Evolutionary conservation across 2,888 invertebrate genomes (phyloP).

Genomic region (Cistogaster globosa): DNA sequence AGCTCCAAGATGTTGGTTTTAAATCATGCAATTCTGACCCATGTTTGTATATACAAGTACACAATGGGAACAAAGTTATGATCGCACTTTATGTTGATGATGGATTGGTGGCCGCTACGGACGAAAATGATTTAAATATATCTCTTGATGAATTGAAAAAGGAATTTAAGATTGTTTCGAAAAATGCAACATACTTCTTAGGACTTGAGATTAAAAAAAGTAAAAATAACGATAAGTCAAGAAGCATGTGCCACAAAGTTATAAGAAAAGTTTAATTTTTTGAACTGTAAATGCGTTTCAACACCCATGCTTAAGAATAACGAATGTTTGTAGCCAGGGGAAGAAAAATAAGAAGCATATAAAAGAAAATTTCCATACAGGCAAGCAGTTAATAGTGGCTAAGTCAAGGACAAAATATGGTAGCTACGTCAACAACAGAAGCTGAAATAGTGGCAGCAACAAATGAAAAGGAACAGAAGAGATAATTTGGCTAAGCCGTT

Average conservation of each 20-base stretch:
- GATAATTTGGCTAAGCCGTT: too few species aligned
- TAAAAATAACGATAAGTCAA: conserved; percentile 52
- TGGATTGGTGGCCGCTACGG: conserved; percentile 68
- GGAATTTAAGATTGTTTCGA: conserved; percentile 76
- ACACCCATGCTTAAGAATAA: not conserved
- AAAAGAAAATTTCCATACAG: not conserved
- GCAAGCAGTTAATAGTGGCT: too few species aligned
- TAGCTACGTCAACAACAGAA: too few species aligned
- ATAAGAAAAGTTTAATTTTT: not conserved
- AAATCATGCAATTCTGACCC: conserved; percentile 69
- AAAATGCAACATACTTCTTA: conserved; percentile 79
- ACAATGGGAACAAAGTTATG: not conserved
- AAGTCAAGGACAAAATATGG: too few species aligned
- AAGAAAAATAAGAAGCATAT: too few species aligned
- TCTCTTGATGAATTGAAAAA: conserved; percentile 79
- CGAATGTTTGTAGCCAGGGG: not conserved
- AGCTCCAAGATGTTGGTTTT: conserved; percentile 55
- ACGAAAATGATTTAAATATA: conserved; percentile 1
- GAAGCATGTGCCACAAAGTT: conserved; percentile 8
- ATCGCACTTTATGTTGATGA: conserved; percentile 13
- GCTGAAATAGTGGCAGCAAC: too few species aligned
- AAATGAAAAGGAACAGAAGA: too few species aligned
- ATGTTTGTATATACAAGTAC: conserved; percentile 71
- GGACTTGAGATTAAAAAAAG: conserved; percentile 65
- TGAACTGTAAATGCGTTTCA: not conserved